A percentile compares a stretch with the other conserved stretches of the same genome.
These are phyloP conservation scores for Macroglossus sobrinus DNA, from an alignment of 2,113 vertebrate species.

Conservation along the genomic window DNA sequence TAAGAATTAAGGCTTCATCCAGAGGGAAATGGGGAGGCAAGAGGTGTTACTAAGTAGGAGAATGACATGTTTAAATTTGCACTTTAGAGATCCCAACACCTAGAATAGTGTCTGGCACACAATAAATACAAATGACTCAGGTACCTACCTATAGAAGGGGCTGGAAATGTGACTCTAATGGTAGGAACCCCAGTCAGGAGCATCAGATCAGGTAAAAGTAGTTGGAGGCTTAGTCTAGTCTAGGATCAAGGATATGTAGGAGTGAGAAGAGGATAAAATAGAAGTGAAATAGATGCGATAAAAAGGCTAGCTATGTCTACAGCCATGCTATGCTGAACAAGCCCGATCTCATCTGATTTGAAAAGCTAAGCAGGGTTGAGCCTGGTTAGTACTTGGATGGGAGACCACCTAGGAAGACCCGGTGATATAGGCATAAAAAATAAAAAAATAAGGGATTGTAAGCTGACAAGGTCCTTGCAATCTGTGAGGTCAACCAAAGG, in stretches of 20 bases:
- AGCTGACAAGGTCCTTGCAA: too few species aligned
- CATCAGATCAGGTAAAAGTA: background rate
- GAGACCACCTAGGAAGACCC: too few species aligned
- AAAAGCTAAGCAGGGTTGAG: too few species aligned
- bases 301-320: background rate
- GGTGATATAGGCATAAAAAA: too few species aligned
- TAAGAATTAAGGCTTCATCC: background rate
- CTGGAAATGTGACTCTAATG: background rate
- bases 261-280: background rate
- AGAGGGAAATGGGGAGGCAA: background rate
- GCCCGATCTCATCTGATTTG: too few species aligned
- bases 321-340: too few species aligned
- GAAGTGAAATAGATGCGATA: background rate
- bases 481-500: too few species aligned
- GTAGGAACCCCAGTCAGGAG: background rate
- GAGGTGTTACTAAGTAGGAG: background rate
- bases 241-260: background rate
- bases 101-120: background rate
- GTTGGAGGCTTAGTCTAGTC: background rate
- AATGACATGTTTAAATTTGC: background rate
- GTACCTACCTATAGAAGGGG: background rate
- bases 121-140: background rate
- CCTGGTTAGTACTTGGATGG: too few species aligned
- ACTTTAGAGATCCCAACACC: background rate
- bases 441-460: too few species aligned